Evolutionary conservation across 2,797 vertebrate genomes (phyloP).

Genomic region (Pseudocheirus occidentalis): DNA sequence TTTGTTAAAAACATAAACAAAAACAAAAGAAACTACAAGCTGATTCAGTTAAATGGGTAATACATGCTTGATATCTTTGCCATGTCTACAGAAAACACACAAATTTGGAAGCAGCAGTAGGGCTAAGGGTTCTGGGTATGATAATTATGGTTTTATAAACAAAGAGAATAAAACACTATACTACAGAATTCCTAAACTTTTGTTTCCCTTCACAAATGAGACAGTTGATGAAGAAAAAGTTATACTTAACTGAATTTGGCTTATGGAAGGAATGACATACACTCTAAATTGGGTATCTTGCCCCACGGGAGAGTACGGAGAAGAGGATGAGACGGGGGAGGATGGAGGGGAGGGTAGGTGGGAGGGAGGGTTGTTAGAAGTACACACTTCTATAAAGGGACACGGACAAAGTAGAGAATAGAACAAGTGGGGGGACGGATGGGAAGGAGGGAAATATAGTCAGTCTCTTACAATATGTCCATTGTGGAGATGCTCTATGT

Average conservation of each 20-base stretch:
- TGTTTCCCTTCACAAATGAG: neutral
- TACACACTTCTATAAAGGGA: too few relatives aligned
- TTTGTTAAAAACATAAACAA: neutral
- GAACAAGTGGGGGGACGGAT: too few relatives aligned
- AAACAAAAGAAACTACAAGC: neutral
- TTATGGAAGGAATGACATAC: too few relatives aligned
- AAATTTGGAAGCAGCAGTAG: neutral
- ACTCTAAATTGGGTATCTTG: too few relatives aligned
- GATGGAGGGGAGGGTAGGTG: too few relatives aligned
- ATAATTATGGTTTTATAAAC: conserved; percentile 17
- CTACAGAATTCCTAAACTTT: neutral
- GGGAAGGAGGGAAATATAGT: too few relatives aligned
- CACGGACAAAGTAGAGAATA: too few relatives aligned
- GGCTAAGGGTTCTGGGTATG: neutral
- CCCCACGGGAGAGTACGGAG: too few relatives aligned
- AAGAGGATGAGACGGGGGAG: too few relatives aligned
- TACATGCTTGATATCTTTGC: neutral
- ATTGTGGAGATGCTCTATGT: too few relatives aligned
- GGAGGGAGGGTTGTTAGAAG: too few relatives aligned
- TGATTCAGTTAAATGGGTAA: neutral
- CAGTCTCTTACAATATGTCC: too few relatives aligned
- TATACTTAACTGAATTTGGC: neutral
- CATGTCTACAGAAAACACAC: neutral
- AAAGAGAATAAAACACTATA: conserved; percentile 6
- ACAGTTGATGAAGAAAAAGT: neutral